Conservation (phyloP, 2,888 invertebrate genomes). For the Limnephilus lunatus region DNA sequence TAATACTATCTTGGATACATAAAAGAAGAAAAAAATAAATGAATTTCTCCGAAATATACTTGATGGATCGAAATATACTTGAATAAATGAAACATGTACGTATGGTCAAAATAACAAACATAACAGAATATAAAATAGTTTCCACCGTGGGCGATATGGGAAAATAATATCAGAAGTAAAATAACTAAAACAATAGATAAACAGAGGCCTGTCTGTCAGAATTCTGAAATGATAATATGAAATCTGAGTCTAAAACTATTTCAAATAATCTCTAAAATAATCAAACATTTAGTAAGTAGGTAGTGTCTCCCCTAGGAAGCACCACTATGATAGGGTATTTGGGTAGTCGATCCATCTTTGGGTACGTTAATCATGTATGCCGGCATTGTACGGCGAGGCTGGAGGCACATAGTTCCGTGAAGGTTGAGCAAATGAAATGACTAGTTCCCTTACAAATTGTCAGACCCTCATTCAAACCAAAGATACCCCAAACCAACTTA, state of each 20-base stretch:
- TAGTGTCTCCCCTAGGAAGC: neutral
- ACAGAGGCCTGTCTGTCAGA: neutral
- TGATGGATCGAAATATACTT: too few relatives aligned
- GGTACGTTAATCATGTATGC: neutral
- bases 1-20: too few relatives aligned
- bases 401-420: slow-evolving; percentile 10
- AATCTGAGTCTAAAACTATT: neutral
- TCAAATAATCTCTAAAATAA: neutral
- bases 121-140: neutral
- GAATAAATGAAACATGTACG: too few relatives aligned
- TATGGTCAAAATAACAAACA: neutral
- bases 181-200: neutral
- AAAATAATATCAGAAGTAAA: neutral
- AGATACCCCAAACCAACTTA: slow-evolving; percentile 8
- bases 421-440: slow-evolving; percentile 7
- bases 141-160: neutral
- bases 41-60: too few relatives aligned
- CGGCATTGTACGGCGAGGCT: neutral
- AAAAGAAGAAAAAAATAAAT: too few relatives aligned
- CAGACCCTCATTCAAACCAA: slow-evolving; percentile 34
- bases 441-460: slow-evolving; percentile 29
- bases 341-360: neutral
- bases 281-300: neutral
- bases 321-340: neutral
- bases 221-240: neutral